A percentile compares a stretch with the other conserved stretches of the same genome.
Conservation (phyloP, 1,140 invertebrate genomes). For the Dendrolimus punctatus region DNA sequence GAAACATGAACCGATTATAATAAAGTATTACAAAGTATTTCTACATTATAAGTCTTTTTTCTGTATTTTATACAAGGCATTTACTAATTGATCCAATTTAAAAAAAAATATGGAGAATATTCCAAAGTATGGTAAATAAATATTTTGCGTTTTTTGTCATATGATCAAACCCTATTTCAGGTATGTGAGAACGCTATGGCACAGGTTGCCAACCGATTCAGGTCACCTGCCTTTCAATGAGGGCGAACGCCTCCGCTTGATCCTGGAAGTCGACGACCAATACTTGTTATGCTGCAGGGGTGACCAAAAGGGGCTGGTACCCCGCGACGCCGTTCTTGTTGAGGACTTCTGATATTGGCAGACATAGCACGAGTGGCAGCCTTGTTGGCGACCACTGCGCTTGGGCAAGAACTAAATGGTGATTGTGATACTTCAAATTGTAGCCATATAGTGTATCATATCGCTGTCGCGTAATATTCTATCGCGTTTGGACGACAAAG, state of each 20-base stretch:
- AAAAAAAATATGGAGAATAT: too few species aligned
- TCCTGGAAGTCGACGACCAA: conserved; percentile 84
- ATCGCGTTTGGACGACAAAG: neutral
- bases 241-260: conserved; percentile 81
- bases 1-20: too few species aligned
- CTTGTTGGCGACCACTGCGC: conserved; percentile 47
- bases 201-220: conserved; percentile 81
- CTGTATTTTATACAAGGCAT: too few species aligned
- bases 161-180: conserved; percentile 61
- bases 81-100: too few species aligned
- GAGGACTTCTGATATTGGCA: conserved; percentile 68
- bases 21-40: too few species aligned
- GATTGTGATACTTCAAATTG: neutral
- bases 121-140: too few species aligned
- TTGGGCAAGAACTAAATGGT: conserved; percentile 18
- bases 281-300: conserved; percentile 84
- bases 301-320: conserved; percentile 85
- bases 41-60: too few species aligned
- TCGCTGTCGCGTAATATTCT: neutral
- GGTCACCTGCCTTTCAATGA: conserved; percentile 86
- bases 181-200: conserved; percentile 81
- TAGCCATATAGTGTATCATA: too few species aligned
- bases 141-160: too few species aligned
- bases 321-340: conserved; percentile 78
- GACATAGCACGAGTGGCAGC: conserved; percentile 55